Evolutionary conservation across 2,797 vertebrate species (phyloP).

Genomic region (Myiotriccus ornatus): DNA sequence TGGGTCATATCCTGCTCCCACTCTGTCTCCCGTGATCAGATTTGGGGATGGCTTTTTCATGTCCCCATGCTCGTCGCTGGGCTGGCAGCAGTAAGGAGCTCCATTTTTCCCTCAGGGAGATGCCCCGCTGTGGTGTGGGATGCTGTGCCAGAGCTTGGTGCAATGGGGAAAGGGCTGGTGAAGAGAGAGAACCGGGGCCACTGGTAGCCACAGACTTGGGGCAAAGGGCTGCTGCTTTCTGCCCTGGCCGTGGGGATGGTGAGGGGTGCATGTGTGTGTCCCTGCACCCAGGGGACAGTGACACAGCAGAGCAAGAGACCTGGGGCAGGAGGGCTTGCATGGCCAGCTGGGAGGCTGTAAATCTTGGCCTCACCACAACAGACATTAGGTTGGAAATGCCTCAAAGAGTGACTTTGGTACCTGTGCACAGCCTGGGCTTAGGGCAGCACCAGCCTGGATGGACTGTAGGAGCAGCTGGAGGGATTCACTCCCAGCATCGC

Average conservation of each 20-base stretch:
- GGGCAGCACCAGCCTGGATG: background rate
- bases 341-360: background rate
- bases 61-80: background rate
- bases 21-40: background rate
- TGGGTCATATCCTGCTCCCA: background rate
- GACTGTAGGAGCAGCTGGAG: background rate
- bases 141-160: background rate
- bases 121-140: accelerated
- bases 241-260: accelerated
- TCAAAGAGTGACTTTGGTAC: background rate
- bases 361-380: background rate
- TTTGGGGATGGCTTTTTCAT: background rate
- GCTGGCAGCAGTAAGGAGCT: background rate
- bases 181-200: background rate
- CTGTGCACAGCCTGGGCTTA: background rate
- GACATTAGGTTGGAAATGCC: background rate
- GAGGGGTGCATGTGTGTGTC: background rate
- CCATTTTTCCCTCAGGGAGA: background rate
- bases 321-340: background rate
- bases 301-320: background rate
- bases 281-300: background rate
- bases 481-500: background rate
- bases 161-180: background rate
- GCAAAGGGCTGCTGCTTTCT: background rate
- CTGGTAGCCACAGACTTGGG: background rate